Evolutionary conservation across 2,888 invertebrate genomes (phyloP).

Genomic region (Bursaphelenchus okinawaensis): DNA sequence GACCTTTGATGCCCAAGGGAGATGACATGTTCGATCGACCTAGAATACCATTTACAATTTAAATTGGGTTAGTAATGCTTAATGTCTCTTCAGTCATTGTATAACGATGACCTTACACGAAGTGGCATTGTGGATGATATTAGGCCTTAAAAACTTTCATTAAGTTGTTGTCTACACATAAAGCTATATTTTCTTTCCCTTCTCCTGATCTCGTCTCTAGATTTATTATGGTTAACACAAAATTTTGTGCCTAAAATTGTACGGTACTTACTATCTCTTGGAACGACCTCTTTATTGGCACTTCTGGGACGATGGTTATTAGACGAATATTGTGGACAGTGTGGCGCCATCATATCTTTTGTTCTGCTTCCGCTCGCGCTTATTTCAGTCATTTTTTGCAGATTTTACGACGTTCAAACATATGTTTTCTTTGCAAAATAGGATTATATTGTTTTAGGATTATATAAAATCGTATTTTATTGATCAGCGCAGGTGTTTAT

Average conservation of each 20-base stretch:
- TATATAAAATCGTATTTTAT: background rate
- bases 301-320: no score
- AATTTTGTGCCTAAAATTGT: no score
- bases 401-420: background rate
- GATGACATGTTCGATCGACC: background rate
- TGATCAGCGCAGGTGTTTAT: background rate
- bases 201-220: no score
- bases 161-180: no score
- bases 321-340: background rate
- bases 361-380: background rate
- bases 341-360: background rate
- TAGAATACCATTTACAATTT: background rate
- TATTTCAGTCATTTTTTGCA: background rate
- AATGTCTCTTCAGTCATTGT: no score
- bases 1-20: background rate
- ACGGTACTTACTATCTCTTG: no score
- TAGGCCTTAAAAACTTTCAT: no score
- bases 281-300: no score
- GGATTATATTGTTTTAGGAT: background rate
- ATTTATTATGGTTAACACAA: no score
- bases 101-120: no score
- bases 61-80: background rate
- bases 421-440: background rate
- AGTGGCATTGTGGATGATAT: no score
- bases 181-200: no score